Base-by-base conservation (phyloP, 92 coral and sea anemone species). In the Virgularia gustaviana region DNA sequence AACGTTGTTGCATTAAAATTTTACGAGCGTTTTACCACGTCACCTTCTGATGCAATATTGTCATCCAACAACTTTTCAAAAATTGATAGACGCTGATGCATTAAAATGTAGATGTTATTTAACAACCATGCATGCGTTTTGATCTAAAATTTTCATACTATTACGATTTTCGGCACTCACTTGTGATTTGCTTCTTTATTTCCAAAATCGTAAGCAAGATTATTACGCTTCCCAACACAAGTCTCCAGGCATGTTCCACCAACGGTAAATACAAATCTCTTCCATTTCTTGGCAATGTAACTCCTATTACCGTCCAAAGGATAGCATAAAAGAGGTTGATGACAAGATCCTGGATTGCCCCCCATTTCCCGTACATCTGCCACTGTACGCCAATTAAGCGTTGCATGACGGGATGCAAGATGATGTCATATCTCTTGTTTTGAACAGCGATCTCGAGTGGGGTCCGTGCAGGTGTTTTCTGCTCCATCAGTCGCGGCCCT, bases 181-280 rank as follows among this genome's bases (percentile, higher is more conserved):
- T 90, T 37, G 77, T 65, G 18, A 91, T 23, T 59, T 91, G 96
- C 8, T 84, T 85, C n/a, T 85, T 83, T 51, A 91, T 86, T 62
- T 79, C 85, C 52, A 83, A 79, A 8, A 82, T 20, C 23, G 96
- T 89, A 56, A 91, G 51, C 31, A 91, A 72, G 20, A 89, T 77
- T 4, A 85, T 85, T 18, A 81, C 10, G 0, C 56, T 60, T 15
- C 80, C 89, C 4, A 89, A 41, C 9, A 70, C 82, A 0, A 91
- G 47, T 22, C 86, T 78, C 89, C 89, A 85, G 37, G 56, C 37
- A 44, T 72, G 70, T 27, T 47, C 23, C 27, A 19, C 44, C 24
- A 85, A 61, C 3, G 89, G 89, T 0, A 37, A 34, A 30, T 85
- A 81, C 32, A 81, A 66, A 55, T 70, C 41, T 1, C 19, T 24